These are phyloP conservation scores for Helleia helle DNA, from an alignment of 2,888 invertebrate species.

Conservation along the genomic window DNA sequence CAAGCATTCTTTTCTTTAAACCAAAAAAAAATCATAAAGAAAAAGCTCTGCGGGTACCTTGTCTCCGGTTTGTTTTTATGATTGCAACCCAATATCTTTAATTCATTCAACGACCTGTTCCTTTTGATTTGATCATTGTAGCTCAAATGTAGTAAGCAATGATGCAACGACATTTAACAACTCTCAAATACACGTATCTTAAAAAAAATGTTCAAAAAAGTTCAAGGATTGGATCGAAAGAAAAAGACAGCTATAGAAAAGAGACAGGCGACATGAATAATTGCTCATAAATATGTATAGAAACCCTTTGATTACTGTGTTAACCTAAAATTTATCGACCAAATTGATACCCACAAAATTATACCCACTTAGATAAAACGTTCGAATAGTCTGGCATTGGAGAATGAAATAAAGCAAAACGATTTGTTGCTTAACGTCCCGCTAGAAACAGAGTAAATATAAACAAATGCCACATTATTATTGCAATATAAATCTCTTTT, in stretches of 20 bases:
- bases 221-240: not conserved
- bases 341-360: slow-evolving; percentile 36
- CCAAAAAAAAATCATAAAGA: not conserved
- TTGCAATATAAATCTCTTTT: no score
- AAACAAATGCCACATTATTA: no score
- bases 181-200: no score
- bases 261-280: slow-evolving; percentile 23
- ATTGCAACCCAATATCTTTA: slow-evolving; percentile 6
- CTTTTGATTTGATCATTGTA: not conserved
- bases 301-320: slow-evolving; percentile 32
- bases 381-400: no score
- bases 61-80: not conserved
- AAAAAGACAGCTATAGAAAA: slow-evolving; percentile 14
- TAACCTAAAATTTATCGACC: slow-evolving; percentile 32
- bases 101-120: slow-evolving; percentile 4
- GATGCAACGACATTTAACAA: no score
- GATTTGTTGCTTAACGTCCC: no score
- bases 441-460: no score
- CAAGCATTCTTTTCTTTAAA: not conserved
- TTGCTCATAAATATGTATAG: slow-evolving; percentile 29
- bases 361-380: slow-evolving; percentile 31
- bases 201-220: no score
- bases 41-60: slow-evolving; percentile 3
- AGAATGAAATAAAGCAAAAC: no score
- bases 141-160: no score